Conservation (phyloP, 2,113 vertebrate genomes). For the Peucedramus taeniatus region DNA sequence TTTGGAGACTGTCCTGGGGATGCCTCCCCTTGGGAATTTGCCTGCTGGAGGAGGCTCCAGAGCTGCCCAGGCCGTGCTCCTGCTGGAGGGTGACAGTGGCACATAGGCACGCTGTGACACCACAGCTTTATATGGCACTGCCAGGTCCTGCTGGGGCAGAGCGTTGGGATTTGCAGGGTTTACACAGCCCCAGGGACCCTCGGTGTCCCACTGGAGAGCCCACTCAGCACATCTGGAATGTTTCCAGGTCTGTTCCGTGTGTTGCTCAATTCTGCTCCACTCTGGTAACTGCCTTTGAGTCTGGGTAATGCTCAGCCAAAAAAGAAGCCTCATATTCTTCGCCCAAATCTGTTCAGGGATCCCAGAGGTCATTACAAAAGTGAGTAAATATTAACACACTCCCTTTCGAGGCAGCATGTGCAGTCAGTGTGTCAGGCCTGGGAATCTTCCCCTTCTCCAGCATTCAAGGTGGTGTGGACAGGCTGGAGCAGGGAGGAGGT, state of each 20-base stretch:
- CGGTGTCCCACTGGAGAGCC: not conserved
- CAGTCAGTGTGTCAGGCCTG: not conserved
- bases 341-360: not conserved
- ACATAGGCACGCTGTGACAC: not conserved
- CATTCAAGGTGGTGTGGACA: not conserved
- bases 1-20: conserved; percentile 38
- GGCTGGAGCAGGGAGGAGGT: not conserved
- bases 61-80: not conserved
- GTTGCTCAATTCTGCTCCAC: not conserved
- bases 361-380: not conserved
- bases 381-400: not conserved
- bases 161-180: not conserved
- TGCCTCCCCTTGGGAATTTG: conserved; percentile 24
- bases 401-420: not conserved
- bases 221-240: not conserved
- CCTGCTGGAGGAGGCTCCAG: not conserved
- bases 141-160: not conserved
- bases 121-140: not conserved
- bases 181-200: not conserved
- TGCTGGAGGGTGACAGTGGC: not conserved
- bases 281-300: not conserved
- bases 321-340: not conserved
- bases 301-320: not conserved
- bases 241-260: not conserved
- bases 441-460: not conserved